phyloP scores from a whole-genome alignment of 2,888 invertebrate species.

The Antitype chi region DNA sequence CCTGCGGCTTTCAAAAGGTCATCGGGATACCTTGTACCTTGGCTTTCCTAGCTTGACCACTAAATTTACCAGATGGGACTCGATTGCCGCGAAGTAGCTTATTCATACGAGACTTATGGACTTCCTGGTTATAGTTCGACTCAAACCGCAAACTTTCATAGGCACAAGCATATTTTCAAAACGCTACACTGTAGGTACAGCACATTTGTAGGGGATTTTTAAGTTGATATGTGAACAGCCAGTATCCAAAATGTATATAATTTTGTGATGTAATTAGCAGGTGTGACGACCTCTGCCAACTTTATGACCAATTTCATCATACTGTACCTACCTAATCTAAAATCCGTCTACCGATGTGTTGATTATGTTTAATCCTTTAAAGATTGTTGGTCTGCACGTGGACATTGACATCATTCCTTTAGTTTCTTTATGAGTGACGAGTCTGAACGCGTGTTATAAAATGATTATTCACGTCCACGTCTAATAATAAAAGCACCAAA shows the following conservation, averaged over 20 bases:
- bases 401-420: neutral
- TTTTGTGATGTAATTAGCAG: slow-evolving; percentile 1
- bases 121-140: neutral
- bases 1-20: neutral
- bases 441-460: neutral
- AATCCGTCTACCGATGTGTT: slow-evolving; percentile 18
- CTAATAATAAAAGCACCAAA: neutral
- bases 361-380: slow-evolving; percentile 26
- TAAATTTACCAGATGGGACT: neutral
- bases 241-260: neutral
- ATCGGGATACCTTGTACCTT: neutral
- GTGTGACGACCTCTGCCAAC: neutral
- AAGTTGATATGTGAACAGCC: too few species aligned
- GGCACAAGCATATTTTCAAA: neutral
- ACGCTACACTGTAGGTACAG: neutral
- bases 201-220: neutral
- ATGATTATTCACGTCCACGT: neutral
- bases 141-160: neutral
- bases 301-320: slow-evolving; percentile 16
- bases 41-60: neutral
- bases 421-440: neutral
- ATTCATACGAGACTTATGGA: neutral
- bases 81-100: neutral
- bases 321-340: slow-evolving; percentile 7
- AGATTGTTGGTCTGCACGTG: slow-evolving; percentile 5